A percentile compares a stretch with the other conserved stretches of the same genome.
phyloP scores from a whole-genome alignment of 2,888 invertebrate genomes.

The Agrochola lychnidis region DNA sequence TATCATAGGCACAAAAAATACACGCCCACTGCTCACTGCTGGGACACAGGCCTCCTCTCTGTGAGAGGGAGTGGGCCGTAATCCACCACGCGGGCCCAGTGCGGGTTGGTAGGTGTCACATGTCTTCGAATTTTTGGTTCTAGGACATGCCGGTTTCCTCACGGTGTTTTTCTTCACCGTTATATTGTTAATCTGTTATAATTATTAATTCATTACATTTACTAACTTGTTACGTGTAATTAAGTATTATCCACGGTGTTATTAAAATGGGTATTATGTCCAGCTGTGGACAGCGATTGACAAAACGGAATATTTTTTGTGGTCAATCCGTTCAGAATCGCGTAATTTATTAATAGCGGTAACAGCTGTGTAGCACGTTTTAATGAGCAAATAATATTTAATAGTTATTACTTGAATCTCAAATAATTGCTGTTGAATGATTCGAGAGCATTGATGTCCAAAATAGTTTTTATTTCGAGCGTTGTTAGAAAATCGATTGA shows the following conservation, averaged over 20 bases:
- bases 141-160: not conserved
- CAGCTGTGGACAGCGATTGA: not conserved
- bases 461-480: slow-evolving; percentile 9
- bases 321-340: not conserved
- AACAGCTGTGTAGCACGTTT: slow-evolving; percentile 27
- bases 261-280: not conserved
- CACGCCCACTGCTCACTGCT: not conserved
- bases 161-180: not conserved
- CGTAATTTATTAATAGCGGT: slow-evolving; percentile 25
- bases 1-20: not conserved
- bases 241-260: not conserved
- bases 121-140: not conserved
- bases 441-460: slow-evolving; percentile 46
- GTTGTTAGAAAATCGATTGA: slow-evolving; percentile 42
- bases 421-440: slow-evolving; percentile 47
- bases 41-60: not conserved
- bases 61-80: no score
- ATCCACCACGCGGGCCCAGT: not conserved
- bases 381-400: slow-evolving; percentile 47
- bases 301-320: not conserved
- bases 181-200: not conserved
- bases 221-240: not conserved
- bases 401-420: slow-evolving; percentile 37
- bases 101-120: not conserved
- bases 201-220: not conserved